Conservation (phyloP, 2,888 invertebrate genomes). For the Philaethria dido region DNA sequence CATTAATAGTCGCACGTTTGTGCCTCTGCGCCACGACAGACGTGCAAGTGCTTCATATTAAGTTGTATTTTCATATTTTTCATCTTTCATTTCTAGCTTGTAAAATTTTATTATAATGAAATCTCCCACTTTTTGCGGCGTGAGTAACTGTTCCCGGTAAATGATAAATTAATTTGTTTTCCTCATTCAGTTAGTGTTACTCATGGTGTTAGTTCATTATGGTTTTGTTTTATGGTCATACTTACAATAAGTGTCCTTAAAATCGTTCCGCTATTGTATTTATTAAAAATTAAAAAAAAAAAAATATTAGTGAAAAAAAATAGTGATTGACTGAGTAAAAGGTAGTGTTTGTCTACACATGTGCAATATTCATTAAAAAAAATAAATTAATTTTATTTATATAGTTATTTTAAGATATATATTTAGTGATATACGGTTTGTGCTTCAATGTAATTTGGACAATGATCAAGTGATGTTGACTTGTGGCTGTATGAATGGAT, state of each 20-base stretch:
- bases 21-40: no score
- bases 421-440: background rate
- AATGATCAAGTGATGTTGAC: conserved; percentile 43
- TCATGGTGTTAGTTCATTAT: conserved; percentile 12
- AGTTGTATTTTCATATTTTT: no score
- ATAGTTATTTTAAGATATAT: background rate
- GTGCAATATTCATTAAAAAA: background rate
- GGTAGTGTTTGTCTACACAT: no score
- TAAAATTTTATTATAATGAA: conserved; percentile 11
- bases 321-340: no score
- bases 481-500: conserved; percentile 53
- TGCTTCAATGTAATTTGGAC: background rate
- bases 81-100: background rate
- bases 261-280: background rate
- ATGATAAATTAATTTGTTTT: conserved; percentile 44
- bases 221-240: background rate
- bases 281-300: background rate
- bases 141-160: conserved; percentile 50
- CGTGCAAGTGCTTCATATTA: no score
- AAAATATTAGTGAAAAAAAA: no score
- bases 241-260: background rate
- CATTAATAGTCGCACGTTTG: no score
- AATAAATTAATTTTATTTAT: background rate
- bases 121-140: conserved; percentile 41
- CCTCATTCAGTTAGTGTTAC: conserved; percentile 43